A percentile compares a stretch with the other conserved stretches of the same genome.
Evolutionary conservation across 2,797 vertebrate genomes (phyloP).

Genomic region (Spondyliosoma cantharus): DNA sequence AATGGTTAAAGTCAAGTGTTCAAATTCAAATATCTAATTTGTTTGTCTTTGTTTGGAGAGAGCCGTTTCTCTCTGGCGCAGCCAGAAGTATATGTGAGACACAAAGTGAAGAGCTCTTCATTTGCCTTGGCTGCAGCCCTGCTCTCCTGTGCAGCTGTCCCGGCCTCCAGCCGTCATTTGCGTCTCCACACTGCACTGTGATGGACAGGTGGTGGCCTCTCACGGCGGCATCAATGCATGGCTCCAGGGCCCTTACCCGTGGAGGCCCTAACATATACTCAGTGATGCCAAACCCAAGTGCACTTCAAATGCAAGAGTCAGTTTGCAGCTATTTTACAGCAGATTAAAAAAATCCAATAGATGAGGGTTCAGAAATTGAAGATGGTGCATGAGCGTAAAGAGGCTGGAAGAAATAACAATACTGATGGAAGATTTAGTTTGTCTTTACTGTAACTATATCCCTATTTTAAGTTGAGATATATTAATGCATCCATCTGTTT

Average conservation of each 20-base stretch:
- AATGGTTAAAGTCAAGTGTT: conserved; percentile 76
- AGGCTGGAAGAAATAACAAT: not conserved
- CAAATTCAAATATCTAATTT: conserved; percentile 84
- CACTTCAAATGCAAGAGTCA: conserved; percentile 39
- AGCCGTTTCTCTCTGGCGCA: conserved; percentile 78
- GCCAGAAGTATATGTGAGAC: conserved; percentile 55
- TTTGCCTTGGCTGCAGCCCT: conserved; percentile 77
- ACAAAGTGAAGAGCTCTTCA: conserved; percentile 76
- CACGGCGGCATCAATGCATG: conserved; percentile 55
- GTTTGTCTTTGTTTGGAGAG: conserved; percentile 84
- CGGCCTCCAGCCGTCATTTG: conserved; percentile 59
- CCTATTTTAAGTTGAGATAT: not conserved
- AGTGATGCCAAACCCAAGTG: conserved; percentile 56
- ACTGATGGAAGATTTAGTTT: not conserved
- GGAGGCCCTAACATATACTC: conserved; percentile 35
- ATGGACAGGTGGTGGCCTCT: conserved; percentile 64
- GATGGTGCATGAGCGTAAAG: not conserved
- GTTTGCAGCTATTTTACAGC: conserved; percentile 7
- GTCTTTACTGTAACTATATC: not conserved
- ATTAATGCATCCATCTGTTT: not conserved
- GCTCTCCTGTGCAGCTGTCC: conserved; percentile 57
- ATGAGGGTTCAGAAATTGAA: not conserved
- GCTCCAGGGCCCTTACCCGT: conserved; percentile 63
- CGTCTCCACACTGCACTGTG: conserved; percentile 55
- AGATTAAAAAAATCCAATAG: not conserved